phyloP scores from a whole-genome alignment of 53 echinoderm and acorn worm species.

The Glandiceps talaboti region DNA sequence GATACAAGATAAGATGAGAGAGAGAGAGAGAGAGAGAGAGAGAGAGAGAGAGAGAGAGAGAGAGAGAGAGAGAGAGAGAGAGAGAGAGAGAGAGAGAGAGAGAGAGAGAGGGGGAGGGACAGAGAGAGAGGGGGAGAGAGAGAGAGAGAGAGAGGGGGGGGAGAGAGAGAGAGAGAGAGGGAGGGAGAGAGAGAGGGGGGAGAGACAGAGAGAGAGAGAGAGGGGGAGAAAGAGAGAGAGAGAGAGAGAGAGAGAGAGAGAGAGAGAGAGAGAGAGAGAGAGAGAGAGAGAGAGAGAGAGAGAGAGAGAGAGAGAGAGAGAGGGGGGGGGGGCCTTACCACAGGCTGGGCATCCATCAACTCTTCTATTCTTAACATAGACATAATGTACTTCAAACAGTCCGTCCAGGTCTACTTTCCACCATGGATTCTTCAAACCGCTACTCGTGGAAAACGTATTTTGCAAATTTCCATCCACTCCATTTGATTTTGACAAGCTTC shows the following conservation, averaged over 20 bases:
- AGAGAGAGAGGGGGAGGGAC: too few relatives aligned
- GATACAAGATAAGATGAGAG: too few relatives aligned
- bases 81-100: too few relatives aligned
- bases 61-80: too few relatives aligned
- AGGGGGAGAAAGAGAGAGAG: not conserved
- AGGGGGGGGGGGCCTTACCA: not conserved
- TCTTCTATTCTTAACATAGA: not conserved
- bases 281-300: not conserved
- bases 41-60: too few relatives aligned
- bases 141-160: not conserved
- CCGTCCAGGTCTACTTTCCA: not conserved
- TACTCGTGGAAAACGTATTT: too few relatives aligned
- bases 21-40: too few relatives aligned
- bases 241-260: conserved; percentile 1
- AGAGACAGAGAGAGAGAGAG: not conserved
- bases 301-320: conserved; percentile 1
- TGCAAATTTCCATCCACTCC: too few relatives aligned
- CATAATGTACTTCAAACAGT: not conserved
- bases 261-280: conserved; percentile 1
- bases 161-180: not conserved
- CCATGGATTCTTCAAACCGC: too few relatives aligned
- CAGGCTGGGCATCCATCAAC: too few relatives aligned
- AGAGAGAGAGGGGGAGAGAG: too few relatives aligned
- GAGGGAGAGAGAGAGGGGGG: not conserved
- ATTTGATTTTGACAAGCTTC: too few relatives aligned